These are phyloP conservation scores for Deroptyus accipitrinus DNA, from an alignment of 2,113 vertebrate genomes.

Conservation along the genomic window DNA sequence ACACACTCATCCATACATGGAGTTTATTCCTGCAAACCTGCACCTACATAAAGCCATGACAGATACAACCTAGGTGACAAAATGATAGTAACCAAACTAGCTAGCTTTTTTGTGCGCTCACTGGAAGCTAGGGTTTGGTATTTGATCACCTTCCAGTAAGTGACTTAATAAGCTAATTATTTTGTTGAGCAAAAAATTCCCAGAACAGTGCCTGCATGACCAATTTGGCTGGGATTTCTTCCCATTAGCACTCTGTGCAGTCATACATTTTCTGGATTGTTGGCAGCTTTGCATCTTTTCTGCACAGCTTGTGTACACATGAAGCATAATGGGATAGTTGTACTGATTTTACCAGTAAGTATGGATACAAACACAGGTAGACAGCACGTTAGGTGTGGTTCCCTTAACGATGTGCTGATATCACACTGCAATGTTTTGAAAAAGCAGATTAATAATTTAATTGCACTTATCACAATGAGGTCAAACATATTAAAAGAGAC, in stretches of 20 bases:
- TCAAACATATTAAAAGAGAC: not conserved
- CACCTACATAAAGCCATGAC: not conserved
- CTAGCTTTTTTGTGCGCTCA: not conserved
- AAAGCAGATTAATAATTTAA: not conserved
- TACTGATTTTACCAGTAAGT: not conserved
- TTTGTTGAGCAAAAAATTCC: constrained; percentile 31
- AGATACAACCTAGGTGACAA: not conserved
- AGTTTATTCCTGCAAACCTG: not conserved
- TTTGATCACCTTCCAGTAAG: constrained; percentile 32
- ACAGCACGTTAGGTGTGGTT: not conserved
- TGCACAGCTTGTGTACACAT: not conserved
- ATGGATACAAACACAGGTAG: not conserved
- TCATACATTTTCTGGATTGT: constrained; percentile 8
- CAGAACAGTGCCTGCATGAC: not conserved
- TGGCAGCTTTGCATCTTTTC: constrained; percentile 28
- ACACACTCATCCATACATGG: too few relatives aligned
- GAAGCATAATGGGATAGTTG: not conserved
- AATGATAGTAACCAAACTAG: not conserved
- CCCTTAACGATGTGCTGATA: not conserved
- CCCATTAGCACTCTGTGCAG: constrained; percentile 3
- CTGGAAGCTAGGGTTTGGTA: not conserved
- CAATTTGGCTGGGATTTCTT: constrained; percentile 36
- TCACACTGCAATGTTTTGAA: not conserved
- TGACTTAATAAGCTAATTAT: constrained; percentile 52
- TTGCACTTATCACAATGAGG: not conserved